phyloP scores from a whole-genome alignment of 2,113 vertebrate genomes.

The Lethenteron reissneri region DNA sequence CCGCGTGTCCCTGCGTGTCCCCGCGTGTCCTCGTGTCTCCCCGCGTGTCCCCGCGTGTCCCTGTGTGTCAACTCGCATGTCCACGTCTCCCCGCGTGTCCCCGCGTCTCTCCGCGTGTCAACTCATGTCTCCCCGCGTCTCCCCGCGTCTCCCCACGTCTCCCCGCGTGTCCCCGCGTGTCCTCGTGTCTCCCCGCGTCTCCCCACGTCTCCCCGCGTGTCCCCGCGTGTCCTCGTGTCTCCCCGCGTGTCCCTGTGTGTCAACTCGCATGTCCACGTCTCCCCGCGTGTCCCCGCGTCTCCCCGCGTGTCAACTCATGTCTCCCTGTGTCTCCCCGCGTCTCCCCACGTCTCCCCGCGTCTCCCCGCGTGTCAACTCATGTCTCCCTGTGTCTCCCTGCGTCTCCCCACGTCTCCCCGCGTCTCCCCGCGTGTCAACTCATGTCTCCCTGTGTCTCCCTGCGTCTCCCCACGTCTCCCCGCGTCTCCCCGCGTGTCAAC shows the following conservation, averaged over 20 bases:
- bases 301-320: background rate
- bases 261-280: no score
- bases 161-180: background rate
- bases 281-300: background rate
- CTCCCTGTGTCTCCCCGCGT: background rate
- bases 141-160: background rate
- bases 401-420: background rate
- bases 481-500: background rate
- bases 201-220: background rate
- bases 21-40: background rate
- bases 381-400: accelerated
- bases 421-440: no score
- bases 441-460: no score
- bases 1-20: background rate
- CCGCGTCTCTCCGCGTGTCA: no score
- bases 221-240: background rate
- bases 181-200: background rate
- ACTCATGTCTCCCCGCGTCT: accelerated
- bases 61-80: background rate
- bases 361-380: no score
- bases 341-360: no score
- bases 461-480: background rate
- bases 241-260: background rate
- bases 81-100: no score
- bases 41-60: background rate